Percentiles rank a stretch among this genome's conserved stretches.
phyloP scores from a whole-genome alignment of 2,888 invertebrate genomes.

The Pilophorus perplexus region DNA sequence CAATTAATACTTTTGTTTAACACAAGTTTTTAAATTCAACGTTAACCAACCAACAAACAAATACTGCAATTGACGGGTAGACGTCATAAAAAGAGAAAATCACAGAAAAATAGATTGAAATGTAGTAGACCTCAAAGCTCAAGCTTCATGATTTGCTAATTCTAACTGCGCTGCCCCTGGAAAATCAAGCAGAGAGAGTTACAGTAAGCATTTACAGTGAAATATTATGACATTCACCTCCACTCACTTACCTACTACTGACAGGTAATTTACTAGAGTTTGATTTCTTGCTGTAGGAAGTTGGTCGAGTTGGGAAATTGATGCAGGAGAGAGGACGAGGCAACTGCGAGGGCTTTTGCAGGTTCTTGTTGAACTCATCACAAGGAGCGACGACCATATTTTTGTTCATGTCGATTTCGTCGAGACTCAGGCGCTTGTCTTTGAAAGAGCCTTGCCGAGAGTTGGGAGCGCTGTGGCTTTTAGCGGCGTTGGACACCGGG shows the following conservation, averaged over 20 bases:
- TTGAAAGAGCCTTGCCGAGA: slow-evolving; percentile 30
- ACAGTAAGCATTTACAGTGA: neutral
- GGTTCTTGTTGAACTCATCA: neutral
- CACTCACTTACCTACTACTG: slow-evolving; percentile 33
- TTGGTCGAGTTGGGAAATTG: slow-evolving; percentile 33
- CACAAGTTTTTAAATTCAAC: neutral
- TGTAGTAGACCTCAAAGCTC: neutral
- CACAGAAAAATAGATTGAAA: slow-evolving; percentile 4
- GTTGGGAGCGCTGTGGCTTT: slow-evolving; percentile 24
- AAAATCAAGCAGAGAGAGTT: too few relatives aligned
- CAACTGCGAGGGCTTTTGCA: slow-evolving; percentile 41
- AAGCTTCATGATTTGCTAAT: slow-evolving; percentile 2
- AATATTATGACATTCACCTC: neutral
- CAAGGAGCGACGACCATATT: slow-evolving; percentile 1
- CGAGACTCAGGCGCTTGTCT: slow-evolving; percentile 43
- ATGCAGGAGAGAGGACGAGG: slow-evolving; percentile 45
- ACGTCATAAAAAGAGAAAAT: slow-evolving; percentile 6
- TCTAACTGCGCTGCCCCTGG: slow-evolving; percentile 4
- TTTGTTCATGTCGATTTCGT: slow-evolving; percentile 40
- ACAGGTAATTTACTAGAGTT: slow-evolving; percentile 41
- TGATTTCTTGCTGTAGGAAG: slow-evolving; percentile 22
- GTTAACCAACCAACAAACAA: too few relatives aligned
- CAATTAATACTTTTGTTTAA: neutral
- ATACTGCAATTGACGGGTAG: neutral
- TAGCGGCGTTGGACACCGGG: slow-evolving; percentile 5